Base-by-base conservation (phyloP, 2,888 invertebrate species). In the Drosophila vallismaia region DNA sequence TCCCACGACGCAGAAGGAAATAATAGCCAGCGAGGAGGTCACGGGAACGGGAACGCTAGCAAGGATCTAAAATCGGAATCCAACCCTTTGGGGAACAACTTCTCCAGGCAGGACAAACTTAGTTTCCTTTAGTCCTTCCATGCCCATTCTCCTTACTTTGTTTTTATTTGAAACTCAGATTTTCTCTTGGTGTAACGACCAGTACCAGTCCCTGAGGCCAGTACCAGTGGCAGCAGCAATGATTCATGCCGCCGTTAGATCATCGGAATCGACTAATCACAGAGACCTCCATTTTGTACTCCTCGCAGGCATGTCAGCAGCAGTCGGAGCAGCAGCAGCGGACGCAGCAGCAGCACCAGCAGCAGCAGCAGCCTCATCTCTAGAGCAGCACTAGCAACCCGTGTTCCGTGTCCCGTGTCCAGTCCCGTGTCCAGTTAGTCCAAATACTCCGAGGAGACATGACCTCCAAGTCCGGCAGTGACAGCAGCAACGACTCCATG, bases 391-490 rank as follows among this genome's bases (percentile, higher is more conserved):
- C n/a, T 59, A 62, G 66, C 63, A 55, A 2, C 19, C 40, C 57
- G 38, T 50, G 7, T 38, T 36, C 50, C 51, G 45, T 50, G 19
- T 38, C 40, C 50, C 51, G 45, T 50, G n/a, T n/a, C n/a, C n/a
- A n/a, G n/a, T 38, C 40, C 50, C 51, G 45, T 50, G 19, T 38
- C 40, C 50, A 53, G 45, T 50, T 31, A 62, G n/a, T 54, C 19
- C 42, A 46, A 29, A 29, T n/a, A 24, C 38, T 46, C 40, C 24
- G 14, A 8, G 29, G 52, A 24, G 63, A 55, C 44, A 84, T 84
- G 85, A 84, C 85, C 64, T 82, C 83, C 24, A 79, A 84, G 51
- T 82, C 83, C 38, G 82, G 79, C 70, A 85, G 83, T 53, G 77
- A 73, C 53, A 79, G 78, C 58, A 83, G 82, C 73, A 82, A 84